A percentile compares a stretch with the other conserved stretches of the same genome.
Evolutionary conservation across 2,888 invertebrate genomes (phyloP).

Genomic region (Campaea margaritaria): DNA sequence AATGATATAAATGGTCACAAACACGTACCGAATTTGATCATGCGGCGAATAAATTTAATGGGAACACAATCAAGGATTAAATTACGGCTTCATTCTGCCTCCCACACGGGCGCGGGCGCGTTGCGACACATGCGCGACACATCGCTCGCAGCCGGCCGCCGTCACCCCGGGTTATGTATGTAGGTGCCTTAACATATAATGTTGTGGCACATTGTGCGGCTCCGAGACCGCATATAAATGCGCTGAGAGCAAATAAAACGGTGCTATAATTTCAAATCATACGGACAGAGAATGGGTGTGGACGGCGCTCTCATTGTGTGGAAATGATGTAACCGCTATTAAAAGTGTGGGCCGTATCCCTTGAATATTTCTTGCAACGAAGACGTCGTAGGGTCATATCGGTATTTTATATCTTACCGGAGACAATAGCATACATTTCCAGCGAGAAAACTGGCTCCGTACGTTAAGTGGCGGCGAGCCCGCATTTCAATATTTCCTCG

Average conservation of each 20-base stretch:
- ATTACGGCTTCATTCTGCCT: conserved; percentile 81
- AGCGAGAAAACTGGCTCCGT: conserved; percentile 76
- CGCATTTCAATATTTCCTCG: conserved; percentile 70
- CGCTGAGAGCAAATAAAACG: conserved; percentile 84
- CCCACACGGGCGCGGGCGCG: conserved; percentile 71
- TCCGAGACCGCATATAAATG: conserved; percentile 83
- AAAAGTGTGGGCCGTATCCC: conserved; percentile 85
- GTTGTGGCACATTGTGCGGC: conserved; percentile 79
- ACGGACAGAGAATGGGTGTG: conserved; percentile 86
- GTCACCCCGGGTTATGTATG: conserved; percentile 60
- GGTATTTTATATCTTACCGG: conserved; percentile 82
- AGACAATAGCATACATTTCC: conserved; percentile 83
- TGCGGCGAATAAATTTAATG: conserved; percentile 82
- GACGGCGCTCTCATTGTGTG: conserved; percentile 85
- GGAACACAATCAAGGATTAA: conserved; percentile 83
- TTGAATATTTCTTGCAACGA: conserved; percentile 85
- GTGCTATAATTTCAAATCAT: conserved; percentile 86
- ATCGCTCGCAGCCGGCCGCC: conserved; percentile 58
- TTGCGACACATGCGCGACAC: conserved; percentile 77
- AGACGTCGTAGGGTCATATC: conserved; percentile 84
- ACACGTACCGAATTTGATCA: conserved; percentile 82
- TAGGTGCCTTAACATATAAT: conserved; percentile 79
- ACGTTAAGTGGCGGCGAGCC: conserved; percentile 67
- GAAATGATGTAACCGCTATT: conserved; percentile 86
- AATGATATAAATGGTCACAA: conserved; percentile 77